Evolutionary conservation across 1,140 invertebrate species (phyloP).

Genomic region (Heterodera carotae): DNA sequence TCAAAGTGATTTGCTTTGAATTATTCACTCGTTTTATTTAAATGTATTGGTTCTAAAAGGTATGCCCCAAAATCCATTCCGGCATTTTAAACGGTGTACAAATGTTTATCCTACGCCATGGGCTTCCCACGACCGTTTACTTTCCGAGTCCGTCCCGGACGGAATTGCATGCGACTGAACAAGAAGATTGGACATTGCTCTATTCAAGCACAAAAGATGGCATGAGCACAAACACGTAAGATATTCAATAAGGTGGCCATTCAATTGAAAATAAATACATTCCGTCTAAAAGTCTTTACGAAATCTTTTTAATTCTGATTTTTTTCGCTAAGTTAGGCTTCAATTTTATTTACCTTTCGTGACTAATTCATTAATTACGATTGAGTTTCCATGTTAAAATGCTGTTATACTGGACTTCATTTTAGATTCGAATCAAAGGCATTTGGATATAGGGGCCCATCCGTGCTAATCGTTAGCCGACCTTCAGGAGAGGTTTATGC

Average conservation of each 20-base stretch:
- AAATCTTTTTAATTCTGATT: too few species aligned
- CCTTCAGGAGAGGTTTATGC: conserved; percentile 37
- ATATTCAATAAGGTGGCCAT: too few species aligned
- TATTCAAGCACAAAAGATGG: conserved; percentile 21
- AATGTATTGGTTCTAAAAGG: background rate
- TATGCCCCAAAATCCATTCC: conserved; percentile 25
- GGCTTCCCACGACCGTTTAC: conserved; percentile 34
- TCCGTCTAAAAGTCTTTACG: too few species aligned
- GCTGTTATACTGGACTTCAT: too few species aligned
- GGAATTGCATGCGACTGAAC: background rate
- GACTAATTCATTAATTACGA: conserved; percentile 32
- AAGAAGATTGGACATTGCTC: conserved; percentile 27
- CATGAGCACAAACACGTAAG: conserved; percentile 29
- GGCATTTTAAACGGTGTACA: conserved; percentile 38
- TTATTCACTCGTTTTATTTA: background rate
- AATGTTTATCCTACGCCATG: conserved; percentile 41
- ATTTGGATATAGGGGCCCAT: conserved; percentile 41
- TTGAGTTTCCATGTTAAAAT: too few species aligned
- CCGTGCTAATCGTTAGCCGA: conserved; percentile 43
- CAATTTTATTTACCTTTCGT: background rate
- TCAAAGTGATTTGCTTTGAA: background rate
- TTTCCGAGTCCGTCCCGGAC: conserved; percentile 33
- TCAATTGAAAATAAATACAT: too few species aligned
- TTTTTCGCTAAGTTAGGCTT: too few species aligned
- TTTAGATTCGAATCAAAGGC: conserved; percentile 42